Evolutionary conservation across 2,113 vertebrate species (phyloP), one percentile per base, ranked within the genome.

Genomic region (Emydura subglobosa): DNA sequence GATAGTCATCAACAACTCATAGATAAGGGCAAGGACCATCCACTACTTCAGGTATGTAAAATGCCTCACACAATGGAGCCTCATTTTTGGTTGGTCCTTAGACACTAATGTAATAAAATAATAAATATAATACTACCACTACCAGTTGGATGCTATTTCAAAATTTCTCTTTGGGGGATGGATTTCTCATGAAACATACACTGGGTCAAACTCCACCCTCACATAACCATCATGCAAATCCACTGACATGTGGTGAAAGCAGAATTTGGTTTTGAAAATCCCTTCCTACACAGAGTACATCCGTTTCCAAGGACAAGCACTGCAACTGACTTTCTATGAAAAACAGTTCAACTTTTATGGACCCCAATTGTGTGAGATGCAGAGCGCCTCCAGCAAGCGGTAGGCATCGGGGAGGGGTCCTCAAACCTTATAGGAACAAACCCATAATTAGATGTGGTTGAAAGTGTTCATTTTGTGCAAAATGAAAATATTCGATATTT

Each of bases 161-260:
- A 10, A 55, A 19, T 7, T 88, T 25, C 22, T n/a, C 10, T 7
- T 51, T 85, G 81, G 54, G 61, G 2, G 0, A 49, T 51, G 44
- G 7, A 79, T 84, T 89, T 8, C 85, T 83, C 16, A 74, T 29
- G n/a, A 10, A 80, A 54, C 12, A 27, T 6, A 76, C 2, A 3
- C 17, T 31, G 11, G 25, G 27, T 31, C 13, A 61, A 61, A 61
- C 57, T 68, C 34, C 34, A 39, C 17, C 34, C 4, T n/a, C 34
- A 68, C 8, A 83, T 61, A 25, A 16, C 47, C 65, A 29, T 78
- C 7, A 42, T 0, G 34, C 19, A 57, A 1, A 34, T 4, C 1
- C 54, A 44, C 8, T 4, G 12, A 65, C 1, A n/a, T 7, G 6
- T 12, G 5, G 7, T 5, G 1, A 7, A 17, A 68, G 0, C 5